Base-by-base conservation (phyloP, 2,888 invertebrate genomes). In the Drosophila parthenogenetica region DNA sequence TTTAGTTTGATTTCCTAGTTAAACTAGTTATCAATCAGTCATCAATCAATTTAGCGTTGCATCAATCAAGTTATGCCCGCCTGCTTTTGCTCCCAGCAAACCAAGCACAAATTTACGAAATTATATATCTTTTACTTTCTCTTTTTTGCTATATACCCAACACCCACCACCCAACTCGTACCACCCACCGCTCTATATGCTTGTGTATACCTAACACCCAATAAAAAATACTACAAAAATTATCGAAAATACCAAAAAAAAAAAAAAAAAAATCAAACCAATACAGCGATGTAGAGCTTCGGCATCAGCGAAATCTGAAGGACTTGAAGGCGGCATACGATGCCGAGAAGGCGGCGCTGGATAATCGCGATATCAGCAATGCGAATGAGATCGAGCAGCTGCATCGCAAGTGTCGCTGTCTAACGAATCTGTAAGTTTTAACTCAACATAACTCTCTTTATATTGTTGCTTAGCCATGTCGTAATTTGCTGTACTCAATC, bases 391-490 rank as follows among this genome's bases (percentile, higher is more conserved):
- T 94, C 65, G 93, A 94, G 80, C 93, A 94, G 79, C 90, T 94
- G 73, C 94, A 94, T 81, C 91, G 93, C 72, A 94, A 94, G 81
- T 94, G 94, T 82, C 93, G 93, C 76, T 94, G 94, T 81, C 90
- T 94, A 64, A 94, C 94, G 19, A 94, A 94, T 91, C 87, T 94
- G 93, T 94, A 92, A 93, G 93, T 93, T 39, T 1, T 13, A 37
- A 32, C 32, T 59, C n/a, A 32, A 42, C 57, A 37, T 37, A 29
- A 40, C 13, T 60, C 40, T 54, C 35, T 13, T 13, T 40, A 45
- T 29, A n/a, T 45, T 51, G 45, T 51, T 37, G 85, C 85, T 79
- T 85, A 60, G 77, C 82, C 77, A 55, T 83, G 82, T 83, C 55
- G 79, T 85, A 54, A 58, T 61, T 7, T 63, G 77, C 62, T 59